These are phyloP conservation scores for Ctenopoma multispine DNA, from an alignment of 2,797 vertebrate genomes.

Conservation along the genomic window DNA sequence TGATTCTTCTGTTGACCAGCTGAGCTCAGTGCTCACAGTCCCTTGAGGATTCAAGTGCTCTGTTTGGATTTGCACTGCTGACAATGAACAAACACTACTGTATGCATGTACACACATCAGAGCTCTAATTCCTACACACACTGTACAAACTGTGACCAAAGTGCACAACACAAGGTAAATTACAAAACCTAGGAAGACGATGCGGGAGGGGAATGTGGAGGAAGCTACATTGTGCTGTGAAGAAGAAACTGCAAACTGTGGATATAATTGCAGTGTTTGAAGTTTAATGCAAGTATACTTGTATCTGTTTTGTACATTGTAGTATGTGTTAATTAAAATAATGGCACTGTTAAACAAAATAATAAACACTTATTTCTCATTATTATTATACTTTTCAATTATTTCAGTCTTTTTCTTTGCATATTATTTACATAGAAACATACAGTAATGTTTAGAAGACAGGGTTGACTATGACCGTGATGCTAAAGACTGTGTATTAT, in stretches of 20 bases:
- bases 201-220: background rate
- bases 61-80: slow-evolving; percentile 30
- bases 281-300: background rate
- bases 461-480: background rate
- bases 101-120: slow-evolving; percentile 31
- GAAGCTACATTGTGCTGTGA: slow-evolving; percentile 6
- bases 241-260: slow-evolving; percentile 1
- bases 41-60: slow-evolving; percentile 15
- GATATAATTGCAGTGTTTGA: slow-evolving; percentile 16
- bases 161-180: slow-evolving; percentile 36
- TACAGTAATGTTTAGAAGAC: too few relatives aligned
- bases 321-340: too few relatives aligned
- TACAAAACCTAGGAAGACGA: slow-evolving; percentile 20
- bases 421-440: too few relatives aligned
- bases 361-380: too few relatives aligned
- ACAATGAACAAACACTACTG: slow-evolving; percentile 36
- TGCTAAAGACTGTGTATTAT: slow-evolving; percentile 6
- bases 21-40: slow-evolving; percentile 6
- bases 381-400: too few relatives aligned
- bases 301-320: slow-evolving; percentile 1
- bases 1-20: slow-evolving; percentile 20
- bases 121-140: slow-evolving; percentile 30
- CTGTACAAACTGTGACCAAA: slow-evolving; percentile 32
- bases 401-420: too few relatives aligned
- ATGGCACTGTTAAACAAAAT: too few relatives aligned